Evolutionary conservation across 2,113 vertebrate species (phyloP), one percentile per base, ranked within the genome.

Genomic region (Verasper variegatus): DNA sequence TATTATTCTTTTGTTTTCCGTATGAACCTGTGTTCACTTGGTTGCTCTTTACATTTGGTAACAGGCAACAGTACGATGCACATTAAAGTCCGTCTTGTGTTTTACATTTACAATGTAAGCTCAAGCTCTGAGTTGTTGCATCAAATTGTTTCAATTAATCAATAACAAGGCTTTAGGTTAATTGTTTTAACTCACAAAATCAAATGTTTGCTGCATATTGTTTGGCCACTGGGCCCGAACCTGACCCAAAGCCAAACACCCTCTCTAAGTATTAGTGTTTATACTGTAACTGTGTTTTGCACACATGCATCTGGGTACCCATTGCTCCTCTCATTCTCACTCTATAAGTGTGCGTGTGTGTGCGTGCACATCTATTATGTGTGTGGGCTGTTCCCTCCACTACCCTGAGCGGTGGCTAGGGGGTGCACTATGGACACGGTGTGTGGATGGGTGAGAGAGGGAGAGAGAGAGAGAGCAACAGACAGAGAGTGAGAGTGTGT

Each of bases 361-460:
- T 67, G 52, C 23, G 52, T 54, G 52, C 35, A 37, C 35, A 37
- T 37, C 35, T 66, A 59, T 57, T 11, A 31, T 31, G 17, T 68
- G 52, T 54, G 52, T 54, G 52, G 52, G 52, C 52, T 54, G 52
- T 11, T 51, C 18, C 15, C 18, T 51, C 18, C 47, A 51, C 47
- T 51, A 51, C 47, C 47, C 47, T 51, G 47, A 51, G 47, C 2
- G 47, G 47, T 17, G 47, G 47, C 47, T 51, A 51, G 47, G 47
- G 47, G 47, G 47, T 51, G 47, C 47, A 51, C 47, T 51, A 51
- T 51, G 17, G 47, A 51, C 47, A 51, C 2, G 47, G 17, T 51
- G 91, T 85, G 83, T 81, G 68, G 85, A 74, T 67, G 70, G 55
- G 71, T 51, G 15, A 54, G 70, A 26, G 84, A 52, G 77, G n/a